Conservation (phyloP, 2,797 vertebrate species). For the Sebastes oblongus region DNA sequence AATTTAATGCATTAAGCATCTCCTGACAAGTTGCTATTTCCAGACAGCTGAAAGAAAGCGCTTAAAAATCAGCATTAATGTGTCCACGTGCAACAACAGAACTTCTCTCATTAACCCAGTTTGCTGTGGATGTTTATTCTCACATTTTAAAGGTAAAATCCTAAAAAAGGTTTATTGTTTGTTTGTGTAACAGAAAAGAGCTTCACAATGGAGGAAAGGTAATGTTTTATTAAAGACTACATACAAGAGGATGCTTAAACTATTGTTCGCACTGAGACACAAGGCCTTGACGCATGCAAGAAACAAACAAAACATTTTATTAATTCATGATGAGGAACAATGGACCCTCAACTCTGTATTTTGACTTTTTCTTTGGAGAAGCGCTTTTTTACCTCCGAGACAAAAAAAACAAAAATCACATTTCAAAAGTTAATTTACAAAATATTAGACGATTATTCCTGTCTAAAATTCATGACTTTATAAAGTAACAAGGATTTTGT, state of each 20-base stretch:
- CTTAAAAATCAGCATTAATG: constrained; percentile 85
- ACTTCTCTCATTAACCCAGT: constrained; percentile 9
- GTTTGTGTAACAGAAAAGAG: not conserved
- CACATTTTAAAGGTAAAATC: not conserved
- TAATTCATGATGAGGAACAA: constrained; percentile 21
- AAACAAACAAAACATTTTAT: constrained; percentile 17
- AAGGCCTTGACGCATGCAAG: not conserved
- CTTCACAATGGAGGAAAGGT: not conserved
- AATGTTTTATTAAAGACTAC: constrained; percentile 38
- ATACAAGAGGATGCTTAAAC: not conserved
- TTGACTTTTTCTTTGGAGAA: not conserved
- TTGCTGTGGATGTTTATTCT: not conserved
- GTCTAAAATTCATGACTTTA: not conserved
- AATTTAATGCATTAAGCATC: constrained; percentile 26
- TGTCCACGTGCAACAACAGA: not conserved
- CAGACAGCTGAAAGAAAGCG: constrained; percentile 78
- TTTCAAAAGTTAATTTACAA: not conserved
- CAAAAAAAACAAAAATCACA: not conserved
- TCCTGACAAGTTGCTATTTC: constrained; percentile 84
- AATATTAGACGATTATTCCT: not conserved
- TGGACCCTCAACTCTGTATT: not conserved
- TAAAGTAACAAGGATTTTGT: not conserved
- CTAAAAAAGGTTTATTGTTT: not conserved
- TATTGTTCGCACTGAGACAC: constrained; percentile 18
- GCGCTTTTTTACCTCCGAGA: not conserved